Conservation (phyloP, 2,888 invertebrate genomes). For the Yponomeuta malinellus region DNA sequence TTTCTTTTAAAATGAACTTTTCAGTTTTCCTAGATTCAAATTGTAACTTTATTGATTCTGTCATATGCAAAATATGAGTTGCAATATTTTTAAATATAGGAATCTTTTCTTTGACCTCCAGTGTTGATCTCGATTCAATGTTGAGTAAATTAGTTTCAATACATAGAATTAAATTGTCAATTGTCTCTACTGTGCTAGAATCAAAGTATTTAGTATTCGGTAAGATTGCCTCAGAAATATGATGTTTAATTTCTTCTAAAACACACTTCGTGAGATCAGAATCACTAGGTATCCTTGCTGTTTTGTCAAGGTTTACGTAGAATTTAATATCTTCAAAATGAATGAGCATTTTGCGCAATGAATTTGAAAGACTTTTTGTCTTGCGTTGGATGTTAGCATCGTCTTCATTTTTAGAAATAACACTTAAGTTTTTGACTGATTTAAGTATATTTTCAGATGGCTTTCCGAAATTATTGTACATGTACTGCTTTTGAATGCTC, state of each 20-base stretch:
- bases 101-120: conserved; percentile 64
- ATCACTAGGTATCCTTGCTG: conserved; percentile 61
- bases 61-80: conserved; percentile 29
- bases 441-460: conserved; percentile 50
- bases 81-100: conserved; percentile 54
- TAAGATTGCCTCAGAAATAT: conserved; percentile 34
- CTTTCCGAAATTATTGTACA: conserved; percentile 63
- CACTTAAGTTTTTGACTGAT: conserved; percentile 46
- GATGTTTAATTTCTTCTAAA: conserved; percentile 44
- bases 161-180: conserved; percentile 28
- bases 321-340: conserved; percentile 69
- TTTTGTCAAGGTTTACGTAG: conserved; percentile 66
- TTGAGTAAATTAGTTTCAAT: conserved; percentile 30
- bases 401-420: conserved; percentile 29
- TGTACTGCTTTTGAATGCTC: conserved; percentile 58
- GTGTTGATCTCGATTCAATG: conserved; percentile 41
- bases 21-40: background rate
- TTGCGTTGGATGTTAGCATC: conserved; percentile 25
- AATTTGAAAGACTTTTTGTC: conserved; percentile 47
- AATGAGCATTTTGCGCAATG: conserved; percentile 51
- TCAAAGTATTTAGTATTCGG: conserved; percentile 27
- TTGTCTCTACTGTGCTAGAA: conserved; percentile 23
- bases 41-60: conserved; percentile 17
- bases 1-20: conserved; percentile 16
- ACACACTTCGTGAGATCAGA: conserved; percentile 59